Evolutionary conservation across 2,888 invertebrate genomes (phyloP).

Genomic region (Andrena haemorrhoa): DNA sequence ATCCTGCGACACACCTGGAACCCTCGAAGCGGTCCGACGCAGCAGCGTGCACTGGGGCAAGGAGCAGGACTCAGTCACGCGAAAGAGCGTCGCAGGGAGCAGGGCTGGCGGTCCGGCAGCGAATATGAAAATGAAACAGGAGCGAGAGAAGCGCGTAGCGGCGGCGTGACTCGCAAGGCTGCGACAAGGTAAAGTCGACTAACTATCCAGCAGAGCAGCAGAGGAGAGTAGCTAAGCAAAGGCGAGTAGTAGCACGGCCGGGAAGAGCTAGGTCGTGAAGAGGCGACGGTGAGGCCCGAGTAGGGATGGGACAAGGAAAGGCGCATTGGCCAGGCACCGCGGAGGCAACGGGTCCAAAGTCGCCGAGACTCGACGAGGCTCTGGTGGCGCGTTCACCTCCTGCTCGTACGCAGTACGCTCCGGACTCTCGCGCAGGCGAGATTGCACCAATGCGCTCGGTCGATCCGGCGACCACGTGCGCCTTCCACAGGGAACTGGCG

Average conservation of each 20-base stretch:
- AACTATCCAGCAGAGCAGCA: slow-evolving; percentile 50
- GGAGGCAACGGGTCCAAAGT: slow-evolving; percentile 75
- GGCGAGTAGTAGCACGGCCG: slow-evolving; percentile 35
- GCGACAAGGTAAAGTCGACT: slow-evolving; percentile 69
- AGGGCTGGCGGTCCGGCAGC: slow-evolving; percentile 8
- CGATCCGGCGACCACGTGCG: slow-evolving; percentile 74
- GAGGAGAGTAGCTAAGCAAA: slow-evolving; percentile 56
- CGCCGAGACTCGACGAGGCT: slow-evolving; percentile 67
- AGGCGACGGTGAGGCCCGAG: slow-evolving; percentile 55
- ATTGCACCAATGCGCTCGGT: slow-evolving; percentile 77
- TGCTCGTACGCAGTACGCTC: slow-evolving; percentile 80
- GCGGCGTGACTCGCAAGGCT: slow-evolving; percentile 67
- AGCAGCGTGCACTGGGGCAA: background rate
- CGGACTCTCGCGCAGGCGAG: slow-evolving; percentile 82
- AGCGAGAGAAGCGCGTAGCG: slow-evolving; percentile 58
- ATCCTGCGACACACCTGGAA: background rate
- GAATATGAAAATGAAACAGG: slow-evolving; percentile 60
- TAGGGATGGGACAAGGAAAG: slow-evolving; percentile 63
- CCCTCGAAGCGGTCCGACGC: background rate
- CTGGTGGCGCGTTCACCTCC: slow-evolving; percentile 81
- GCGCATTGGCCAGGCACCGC: slow-evolving; percentile 73
- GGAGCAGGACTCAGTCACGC: slow-evolving; percentile 1
- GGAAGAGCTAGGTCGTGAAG: slow-evolving; percentile 59
- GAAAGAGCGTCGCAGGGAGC: background rate
- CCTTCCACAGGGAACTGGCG: slow-evolving; percentile 43